phyloP scores from a whole-genome alignment of 2,888 invertebrate genomes.

The Mythimna impura region DNA sequence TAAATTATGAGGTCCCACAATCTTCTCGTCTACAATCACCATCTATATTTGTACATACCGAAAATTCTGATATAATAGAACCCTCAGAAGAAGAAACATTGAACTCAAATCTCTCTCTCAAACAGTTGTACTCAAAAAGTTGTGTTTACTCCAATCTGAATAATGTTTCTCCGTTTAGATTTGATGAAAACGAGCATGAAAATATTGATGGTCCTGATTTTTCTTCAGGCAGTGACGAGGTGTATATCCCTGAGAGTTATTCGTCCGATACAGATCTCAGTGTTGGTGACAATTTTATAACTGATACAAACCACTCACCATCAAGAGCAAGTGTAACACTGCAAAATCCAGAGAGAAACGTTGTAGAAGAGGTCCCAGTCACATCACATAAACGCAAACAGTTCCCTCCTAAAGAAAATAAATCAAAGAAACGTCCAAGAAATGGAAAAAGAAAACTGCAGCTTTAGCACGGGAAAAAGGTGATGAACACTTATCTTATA shows the following conservation, averaged over 20 bases:
- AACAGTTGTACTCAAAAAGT: conserved; percentile 13
- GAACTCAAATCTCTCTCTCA: conserved; percentile 13
- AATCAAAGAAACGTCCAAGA: conserved; percentile 43
- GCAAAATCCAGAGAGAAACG: conserved; percentile 29
- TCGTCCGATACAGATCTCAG: conserved; percentile 39
- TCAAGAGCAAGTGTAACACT: conserved; percentile 20
- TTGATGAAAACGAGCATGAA: conserved; percentile 29
- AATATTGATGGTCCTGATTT: conserved; percentile 32
- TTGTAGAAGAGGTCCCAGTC: conserved; percentile 24
- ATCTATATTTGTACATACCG: conserved; percentile 28
- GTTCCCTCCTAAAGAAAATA: conserved; percentile 43
- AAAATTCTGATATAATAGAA: conserved; percentile 34
- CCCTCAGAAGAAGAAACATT: conserved; percentile 32
- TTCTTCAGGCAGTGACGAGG: conserved; percentile 37
- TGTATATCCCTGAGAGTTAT: conserved; percentile 29
- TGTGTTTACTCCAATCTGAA: conserved; percentile 27
- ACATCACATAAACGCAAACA: conserved; percentile 31
- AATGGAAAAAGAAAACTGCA: conserved; percentile 47
- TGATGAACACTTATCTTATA: conserved; percentile 42
- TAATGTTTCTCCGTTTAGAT: conserved; percentile 32
- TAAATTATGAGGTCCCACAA: conserved; percentile 28
- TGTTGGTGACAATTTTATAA: conserved; percentile 26
- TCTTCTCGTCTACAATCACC: conserved; percentile 27
- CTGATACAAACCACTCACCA: conserved; percentile 30
- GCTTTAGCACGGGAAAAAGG: conserved; percentile 40